phyloP scores from a whole-genome alignment of 2,113 vertebrate genomes.

The Xenus cinereus region DNA sequence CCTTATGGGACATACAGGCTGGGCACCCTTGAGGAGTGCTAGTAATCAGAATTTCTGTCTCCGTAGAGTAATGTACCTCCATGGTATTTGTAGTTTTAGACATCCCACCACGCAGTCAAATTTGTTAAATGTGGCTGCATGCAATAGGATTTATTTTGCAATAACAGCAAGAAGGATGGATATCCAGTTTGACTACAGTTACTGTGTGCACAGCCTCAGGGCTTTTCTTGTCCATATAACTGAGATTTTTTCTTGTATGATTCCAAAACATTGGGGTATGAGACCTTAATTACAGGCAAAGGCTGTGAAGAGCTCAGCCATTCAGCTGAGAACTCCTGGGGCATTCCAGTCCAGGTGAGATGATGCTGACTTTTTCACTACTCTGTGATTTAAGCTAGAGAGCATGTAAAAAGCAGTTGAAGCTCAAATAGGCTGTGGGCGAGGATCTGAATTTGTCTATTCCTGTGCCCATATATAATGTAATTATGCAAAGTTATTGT shows the following conservation, averaged over 20 bases:
- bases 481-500: not conserved
- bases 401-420: accelerated
- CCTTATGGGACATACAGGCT: not conserved
- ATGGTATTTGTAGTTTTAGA: not conserved
- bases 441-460: not conserved
- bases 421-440: not conserved
- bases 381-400: not conserved
- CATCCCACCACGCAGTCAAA: not conserved
- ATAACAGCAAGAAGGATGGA: not conserved
- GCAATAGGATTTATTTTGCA: not conserved
- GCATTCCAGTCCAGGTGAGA: not conserved
- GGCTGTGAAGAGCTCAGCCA: not conserved
- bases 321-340: not conserved
- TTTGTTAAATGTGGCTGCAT: not conserved
- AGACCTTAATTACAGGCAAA: not conserved
- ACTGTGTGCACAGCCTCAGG: not conserved
- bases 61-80: not conserved
- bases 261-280: not conserved
- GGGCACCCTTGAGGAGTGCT: not conserved
- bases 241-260: not conserved
- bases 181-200: not conserved
- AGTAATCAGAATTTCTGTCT: not conserved
- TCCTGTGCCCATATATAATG: not conserved
- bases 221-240: not conserved
- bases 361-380: not conserved